These are phyloP conservation scores for Pomatostomus ruficeps DNA, from an alignment of 2,113 vertebrate species.

Conservation along the genomic window DNA sequence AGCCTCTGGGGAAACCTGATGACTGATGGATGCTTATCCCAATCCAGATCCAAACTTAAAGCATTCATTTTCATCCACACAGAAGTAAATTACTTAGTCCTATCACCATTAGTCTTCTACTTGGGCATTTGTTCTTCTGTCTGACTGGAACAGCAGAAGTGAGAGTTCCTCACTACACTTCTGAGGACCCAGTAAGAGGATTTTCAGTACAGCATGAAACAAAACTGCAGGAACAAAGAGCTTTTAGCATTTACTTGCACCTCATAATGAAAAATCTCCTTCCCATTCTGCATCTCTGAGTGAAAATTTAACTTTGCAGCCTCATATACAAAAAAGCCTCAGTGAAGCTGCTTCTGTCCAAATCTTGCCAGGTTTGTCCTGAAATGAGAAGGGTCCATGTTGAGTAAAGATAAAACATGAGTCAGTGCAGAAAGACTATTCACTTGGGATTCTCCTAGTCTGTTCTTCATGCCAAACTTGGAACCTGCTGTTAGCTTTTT, in stretches of 20 bases:
- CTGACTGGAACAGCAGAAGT: background rate
- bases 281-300: background rate
- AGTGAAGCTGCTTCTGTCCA: background rate
- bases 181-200: background rate
- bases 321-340: background rate
- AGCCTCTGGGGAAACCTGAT: background rate
- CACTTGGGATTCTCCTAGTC: background rate
- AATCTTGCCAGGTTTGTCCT: background rate
- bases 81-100: background rate
- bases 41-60: background rate
- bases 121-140: background rate
- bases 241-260: background rate
- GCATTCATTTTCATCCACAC: background rate
- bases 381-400: background rate
- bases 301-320: background rate
- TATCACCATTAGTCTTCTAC: background rate
- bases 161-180: background rate
- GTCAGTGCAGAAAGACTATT: background rate
- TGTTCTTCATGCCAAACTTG: background rate
- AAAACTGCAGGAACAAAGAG: background rate
- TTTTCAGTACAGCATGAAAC: background rate
- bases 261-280: background rate
- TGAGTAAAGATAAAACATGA: background rate
- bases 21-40: background rate
- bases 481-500: background rate